These are phyloP conservation scores for Cyrtodaria siliqua DNA, from an alignment of 2,888 invertebrate genomes.

Conservation along the genomic window DNA sequence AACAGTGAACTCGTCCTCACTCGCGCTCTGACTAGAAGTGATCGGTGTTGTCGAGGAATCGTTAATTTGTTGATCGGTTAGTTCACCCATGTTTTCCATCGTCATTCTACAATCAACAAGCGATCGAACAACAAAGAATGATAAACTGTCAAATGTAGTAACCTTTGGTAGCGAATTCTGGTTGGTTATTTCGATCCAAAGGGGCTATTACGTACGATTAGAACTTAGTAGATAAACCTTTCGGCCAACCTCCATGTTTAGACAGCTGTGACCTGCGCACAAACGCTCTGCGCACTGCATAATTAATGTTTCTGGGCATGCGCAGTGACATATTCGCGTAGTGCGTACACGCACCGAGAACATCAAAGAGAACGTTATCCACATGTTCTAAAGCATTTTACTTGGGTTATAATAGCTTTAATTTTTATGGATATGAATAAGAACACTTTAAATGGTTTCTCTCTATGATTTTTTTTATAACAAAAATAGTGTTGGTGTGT, in stretches of 20 bases:
- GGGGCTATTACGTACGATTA: conserved; percentile 83
- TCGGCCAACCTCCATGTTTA: conserved; percentile 85
- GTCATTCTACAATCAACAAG: conserved; percentile 85
- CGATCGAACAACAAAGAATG: conserved; percentile 84
- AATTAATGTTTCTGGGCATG: conserved; percentile 78
- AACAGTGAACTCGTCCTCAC: conserved; percentile 68
- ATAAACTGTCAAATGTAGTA: conserved; percentile 83
- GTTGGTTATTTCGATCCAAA: conserved; percentile 80
- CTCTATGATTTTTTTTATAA: no score
- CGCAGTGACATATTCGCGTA: conserved; percentile 71
- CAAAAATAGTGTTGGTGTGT: no score
- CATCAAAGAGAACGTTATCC: conserved; percentile 33
- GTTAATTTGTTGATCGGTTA: conserved; percentile 85
- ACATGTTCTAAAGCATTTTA: conserved; percentile 45
- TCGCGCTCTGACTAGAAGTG: conserved; percentile 68
- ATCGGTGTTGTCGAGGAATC: conserved; percentile 79
- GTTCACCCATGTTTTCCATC: conserved; percentile 86
- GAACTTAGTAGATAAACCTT: conserved; percentile 80
- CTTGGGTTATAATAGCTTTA: neutral
- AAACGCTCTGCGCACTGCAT: conserved; percentile 79
- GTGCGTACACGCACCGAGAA: conserved; percentile 11
- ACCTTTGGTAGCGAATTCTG: conserved; percentile 83
- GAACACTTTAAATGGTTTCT: no score
- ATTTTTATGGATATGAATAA: no score
- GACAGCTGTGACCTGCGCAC: conserved; percentile 85